phyloP scores from a whole-genome alignment of 2,797 vertebrate species.

The Paguma larvata region DNA sequence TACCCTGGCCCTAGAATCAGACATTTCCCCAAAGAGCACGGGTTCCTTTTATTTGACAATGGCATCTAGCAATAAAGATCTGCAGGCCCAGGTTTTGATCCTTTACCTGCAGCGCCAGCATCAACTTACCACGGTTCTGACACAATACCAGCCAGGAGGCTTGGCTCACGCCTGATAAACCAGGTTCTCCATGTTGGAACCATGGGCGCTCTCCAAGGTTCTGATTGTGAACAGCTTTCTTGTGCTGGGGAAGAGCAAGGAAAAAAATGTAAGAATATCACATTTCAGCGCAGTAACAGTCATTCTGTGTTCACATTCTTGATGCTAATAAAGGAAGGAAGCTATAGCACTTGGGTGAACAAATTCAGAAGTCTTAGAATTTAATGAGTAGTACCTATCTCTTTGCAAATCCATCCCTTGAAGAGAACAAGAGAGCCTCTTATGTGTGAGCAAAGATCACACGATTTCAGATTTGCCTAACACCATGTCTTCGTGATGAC shows the following conservation, averaged over 20 bases:
- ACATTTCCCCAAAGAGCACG: background rate
- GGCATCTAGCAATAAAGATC: background rate
- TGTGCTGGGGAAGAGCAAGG: background rate
- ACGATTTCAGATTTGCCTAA: background rate
- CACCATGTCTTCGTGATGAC: background rate
- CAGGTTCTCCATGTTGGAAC: accelerated
- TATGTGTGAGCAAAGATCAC: background rate
- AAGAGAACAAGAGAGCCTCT: background rate
- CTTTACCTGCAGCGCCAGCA: background rate
- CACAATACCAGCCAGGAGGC: accelerated
- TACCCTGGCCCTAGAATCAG: background rate
- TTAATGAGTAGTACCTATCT: background rate
- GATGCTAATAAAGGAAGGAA: background rate
- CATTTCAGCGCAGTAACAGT: background rate
- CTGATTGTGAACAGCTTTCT: background rate
- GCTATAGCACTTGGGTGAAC: background rate
- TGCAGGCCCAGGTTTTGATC: accelerated
- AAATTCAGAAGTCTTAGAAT: background rate
- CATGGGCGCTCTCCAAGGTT: background rate
- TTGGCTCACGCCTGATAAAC: accelerated
- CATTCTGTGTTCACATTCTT: background rate
- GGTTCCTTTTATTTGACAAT: background rate
- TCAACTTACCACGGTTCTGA: no score
- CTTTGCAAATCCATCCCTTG: background rate
- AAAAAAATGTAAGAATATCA: accelerated